These are phyloP conservation scores for Pseudorhiza aurosa DNA, from an alignment of 30 jellyfish, hydroid and myxozoan species.

Conservation along the genomic window DNA sequence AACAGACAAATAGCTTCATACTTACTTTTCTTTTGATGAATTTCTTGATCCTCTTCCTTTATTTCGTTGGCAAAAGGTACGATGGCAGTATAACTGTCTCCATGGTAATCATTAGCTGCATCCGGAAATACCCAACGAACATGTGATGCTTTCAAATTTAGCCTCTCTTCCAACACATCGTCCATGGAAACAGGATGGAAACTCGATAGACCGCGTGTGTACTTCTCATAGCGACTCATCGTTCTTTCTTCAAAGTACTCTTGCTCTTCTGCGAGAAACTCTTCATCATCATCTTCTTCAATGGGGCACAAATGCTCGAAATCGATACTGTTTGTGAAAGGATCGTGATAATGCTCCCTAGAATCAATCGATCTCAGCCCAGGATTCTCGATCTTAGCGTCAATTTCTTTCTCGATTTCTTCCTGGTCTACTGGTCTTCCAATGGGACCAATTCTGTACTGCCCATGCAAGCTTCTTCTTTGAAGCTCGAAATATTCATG, in stretches of 20 bases:
- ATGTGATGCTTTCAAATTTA: not conserved
- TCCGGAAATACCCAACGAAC: not conserved
- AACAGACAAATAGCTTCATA: not conserved
- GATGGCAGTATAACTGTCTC: conserved; percentile 15
- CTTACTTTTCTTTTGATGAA: not conserved
- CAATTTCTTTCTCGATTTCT: not conserved
- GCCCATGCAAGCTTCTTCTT: not conserved
- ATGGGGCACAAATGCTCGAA: no score
- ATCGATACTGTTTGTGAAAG: no score
- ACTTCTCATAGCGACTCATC: not conserved
- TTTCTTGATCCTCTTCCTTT: conserved; percentile 23
- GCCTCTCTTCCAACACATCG: not conserved
- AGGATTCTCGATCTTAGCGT: not conserved
- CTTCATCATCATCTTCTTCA: conserved; percentile 2
- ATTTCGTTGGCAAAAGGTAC: conserved; percentile 22
- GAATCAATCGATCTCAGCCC: not conserved
- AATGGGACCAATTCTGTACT: not conserved
- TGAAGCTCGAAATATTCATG: conserved; percentile 22
- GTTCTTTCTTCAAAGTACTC: conserved; percentile 1
- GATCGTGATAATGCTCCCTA: no score
- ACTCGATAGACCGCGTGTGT: not conserved
- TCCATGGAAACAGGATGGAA: conserved; percentile 13
- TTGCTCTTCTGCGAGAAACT: not conserved
- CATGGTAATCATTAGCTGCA: conserved; percentile 5
- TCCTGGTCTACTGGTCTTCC: not conserved